Evolutionary conservation across 2,888 invertebrate genomes (phyloP).

Genomic region (Torymus texanus): DNA sequence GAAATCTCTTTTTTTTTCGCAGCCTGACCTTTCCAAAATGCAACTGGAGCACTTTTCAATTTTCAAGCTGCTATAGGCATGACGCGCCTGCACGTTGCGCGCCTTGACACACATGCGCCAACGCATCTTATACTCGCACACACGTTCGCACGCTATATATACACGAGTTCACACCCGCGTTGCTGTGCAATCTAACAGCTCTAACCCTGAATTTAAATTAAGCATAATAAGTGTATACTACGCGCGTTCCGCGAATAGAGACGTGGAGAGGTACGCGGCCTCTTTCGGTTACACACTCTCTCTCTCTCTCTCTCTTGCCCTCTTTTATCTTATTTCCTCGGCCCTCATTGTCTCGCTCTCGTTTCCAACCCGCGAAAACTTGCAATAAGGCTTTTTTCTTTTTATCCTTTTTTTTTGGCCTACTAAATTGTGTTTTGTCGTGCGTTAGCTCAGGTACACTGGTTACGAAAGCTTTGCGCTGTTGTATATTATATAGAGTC

Average conservation of each 20-base stretch:
- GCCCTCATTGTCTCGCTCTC: not conserved
- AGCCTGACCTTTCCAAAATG: too few species aligned
- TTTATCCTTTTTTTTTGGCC: slow-evolving; percentile 1
- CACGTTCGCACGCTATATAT: slow-evolving; percentile 3
- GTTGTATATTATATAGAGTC: not conserved
- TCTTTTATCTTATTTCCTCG: slow-evolving; percentile 8
- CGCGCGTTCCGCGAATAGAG: slow-evolving; percentile 45
- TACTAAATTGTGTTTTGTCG: too few species aligned
- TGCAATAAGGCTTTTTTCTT: not conserved
- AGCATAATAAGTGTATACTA: slow-evolving; percentile 53
- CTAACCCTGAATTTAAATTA: slow-evolving; percentile 60
- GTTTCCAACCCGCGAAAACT: not conserved
- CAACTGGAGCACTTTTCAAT: too few species aligned
- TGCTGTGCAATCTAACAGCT: slow-evolving; percentile 54
- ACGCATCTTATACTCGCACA: not conserved
- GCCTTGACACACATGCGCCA: too few species aligned
- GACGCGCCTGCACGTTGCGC: too few species aligned
- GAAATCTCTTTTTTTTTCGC: too few species aligned
- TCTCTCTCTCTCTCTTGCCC: slow-evolving; percentile 7
- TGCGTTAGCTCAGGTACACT: too few species aligned
- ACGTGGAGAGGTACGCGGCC: slow-evolving; percentile 24
- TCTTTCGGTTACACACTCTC: slow-evolving; percentile 51
- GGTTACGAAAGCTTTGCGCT: slow-evolving; percentile 1
- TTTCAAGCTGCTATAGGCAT: too few species aligned
- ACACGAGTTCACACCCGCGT: slow-evolving; percentile 31